A percentile compares a stretch with the other conserved stretches of the same genome.
Evolutionary conservation across 2,888 invertebrate genomes (phyloP).

Genomic region (Agrotis segetum): DNA sequence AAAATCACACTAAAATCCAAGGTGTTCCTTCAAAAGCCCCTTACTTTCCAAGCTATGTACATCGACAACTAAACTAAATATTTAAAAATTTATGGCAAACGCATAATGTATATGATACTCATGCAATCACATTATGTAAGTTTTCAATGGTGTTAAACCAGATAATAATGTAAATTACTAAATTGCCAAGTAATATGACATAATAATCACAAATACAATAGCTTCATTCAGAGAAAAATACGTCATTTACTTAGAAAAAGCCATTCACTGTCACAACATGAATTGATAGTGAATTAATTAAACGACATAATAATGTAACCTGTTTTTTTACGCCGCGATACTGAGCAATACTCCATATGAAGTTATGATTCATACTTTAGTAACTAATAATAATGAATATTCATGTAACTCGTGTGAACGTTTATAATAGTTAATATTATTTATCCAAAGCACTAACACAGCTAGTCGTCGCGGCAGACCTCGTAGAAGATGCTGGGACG

Average conservation of each 20-base stretch:
- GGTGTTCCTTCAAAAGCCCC: too few species aligned
- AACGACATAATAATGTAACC: conserved; percentile 20
- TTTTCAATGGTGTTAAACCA: too few species aligned
- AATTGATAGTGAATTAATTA: conserved; percentile 17
- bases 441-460: too few species aligned
- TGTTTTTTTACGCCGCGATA: conserved; percentile 20
- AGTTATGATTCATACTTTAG: conserved; percentile 35
- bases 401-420: conserved; percentile 21
- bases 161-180: not conserved
- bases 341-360: not conserved
- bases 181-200: not conserved
- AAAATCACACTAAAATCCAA: too few species aligned
- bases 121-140: too few species aligned
- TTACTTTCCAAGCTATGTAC: too few species aligned
- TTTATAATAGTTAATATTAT: not conserved
- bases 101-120: too few species aligned
- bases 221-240: conserved; percentile 43
- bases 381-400: conserved; percentile 8
- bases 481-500: too few species aligned
- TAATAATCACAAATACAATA: not conserved
- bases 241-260: conserved; percentile 43
- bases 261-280: conserved; percentile 6
- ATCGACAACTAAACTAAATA: too few species aligned
- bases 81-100: too few species aligned
- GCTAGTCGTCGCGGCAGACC: too few species aligned